These are phyloP conservation scores for Nysson spinosus DNA, from an alignment of 2,888 invertebrate genomes.

Conservation along the genomic window DNA sequence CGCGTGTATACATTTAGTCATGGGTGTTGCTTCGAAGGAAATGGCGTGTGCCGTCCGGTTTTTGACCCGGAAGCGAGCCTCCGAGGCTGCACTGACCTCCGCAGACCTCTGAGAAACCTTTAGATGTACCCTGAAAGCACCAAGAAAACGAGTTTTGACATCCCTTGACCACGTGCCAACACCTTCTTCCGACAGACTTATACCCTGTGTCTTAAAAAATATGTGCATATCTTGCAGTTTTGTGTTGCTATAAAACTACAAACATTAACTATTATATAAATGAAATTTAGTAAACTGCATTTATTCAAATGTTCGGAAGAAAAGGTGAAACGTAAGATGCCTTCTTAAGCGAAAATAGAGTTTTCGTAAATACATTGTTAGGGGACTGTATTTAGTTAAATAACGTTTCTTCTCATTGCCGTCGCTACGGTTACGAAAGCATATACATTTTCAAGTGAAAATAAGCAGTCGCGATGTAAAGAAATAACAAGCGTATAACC, in stretches of 20 bases:
- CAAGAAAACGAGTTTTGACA: conserved; percentile 74
- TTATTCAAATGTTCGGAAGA: too few species aligned
- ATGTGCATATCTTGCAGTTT: too few species aligned
- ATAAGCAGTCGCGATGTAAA: conserved; percentile 22
- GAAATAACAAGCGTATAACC: conserved; percentile 35
- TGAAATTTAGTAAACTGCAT: too few species aligned
- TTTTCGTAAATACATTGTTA: too few species aligned
- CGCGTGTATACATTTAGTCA: conserved; percentile 20
- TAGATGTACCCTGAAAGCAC: conserved; percentile 41
- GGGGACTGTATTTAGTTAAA: not conserved
- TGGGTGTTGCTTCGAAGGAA: conserved; percentile 20
- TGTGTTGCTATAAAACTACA: too few species aligned
- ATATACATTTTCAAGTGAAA: conserved; percentile 4
- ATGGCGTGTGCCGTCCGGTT: conserved; percentile 67
- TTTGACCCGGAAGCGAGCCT: conserved; percentile 67
- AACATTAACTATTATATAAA: too few species aligned
- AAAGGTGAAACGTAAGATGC: too few species aligned
- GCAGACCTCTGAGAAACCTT: conserved; percentile 54
- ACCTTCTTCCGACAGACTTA: conserved; percentile 53
- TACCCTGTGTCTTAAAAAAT: not conserved
- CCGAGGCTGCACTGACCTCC: conserved; percentile 58
- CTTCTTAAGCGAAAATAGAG: too few species aligned
- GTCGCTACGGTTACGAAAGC: not conserved
- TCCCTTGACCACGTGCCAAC: conserved; percentile 72
- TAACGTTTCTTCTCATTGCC: conserved; percentile 25